Evolutionary conservation across 2,797 vertebrate species (phyloP).

Genomic region (Cichlasoma orientale): DNA sequence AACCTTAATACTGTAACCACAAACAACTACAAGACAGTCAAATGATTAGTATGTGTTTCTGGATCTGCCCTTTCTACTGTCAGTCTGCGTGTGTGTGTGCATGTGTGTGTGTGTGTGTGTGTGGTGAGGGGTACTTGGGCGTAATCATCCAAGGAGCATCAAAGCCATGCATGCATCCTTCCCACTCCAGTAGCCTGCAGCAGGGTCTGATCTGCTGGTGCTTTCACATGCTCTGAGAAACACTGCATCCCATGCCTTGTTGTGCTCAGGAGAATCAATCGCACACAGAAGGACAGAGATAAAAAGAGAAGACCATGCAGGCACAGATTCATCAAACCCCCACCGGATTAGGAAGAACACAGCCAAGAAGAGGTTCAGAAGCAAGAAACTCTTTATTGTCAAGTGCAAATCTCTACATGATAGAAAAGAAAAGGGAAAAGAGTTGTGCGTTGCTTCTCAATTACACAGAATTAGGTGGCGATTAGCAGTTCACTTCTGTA

Average conservation of each 20-base stretch:
- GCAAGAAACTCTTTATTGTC: conserved; percentile 78
- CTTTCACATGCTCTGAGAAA: conserved; percentile 59
- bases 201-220: conserved; percentile 37
- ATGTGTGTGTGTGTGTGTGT: conserved; percentile 28
- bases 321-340: conserved; percentile 39
- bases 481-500: conserved; percentile 50
- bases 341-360: conserved; percentile 65
- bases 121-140: conserved; percentile 58
- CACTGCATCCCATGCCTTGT: conserved; percentile 53
- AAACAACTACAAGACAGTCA: neutral
- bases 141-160: conserved; percentile 66
- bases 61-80: neutral
- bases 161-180: conserved; percentile 73
- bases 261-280: conserved; percentile 49
- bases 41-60: conserved; percentile 15
- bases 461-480: conserved; percentile 58
- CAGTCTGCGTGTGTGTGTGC: conserved; percentile 24
- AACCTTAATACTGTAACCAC: neutral
- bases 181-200: conserved; percentile 53
- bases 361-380: conserved; percentile 67
- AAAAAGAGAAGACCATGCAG: conserved; percentile 57
- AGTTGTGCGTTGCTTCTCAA: conserved; percentile 57
- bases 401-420: conserved; percentile 79
- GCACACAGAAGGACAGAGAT: conserved; percentile 15
- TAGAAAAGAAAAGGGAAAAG: conserved; percentile 67